Conservation (phyloP, 2,888 invertebrate species). For the Drymonia ruficornis region DNA sequence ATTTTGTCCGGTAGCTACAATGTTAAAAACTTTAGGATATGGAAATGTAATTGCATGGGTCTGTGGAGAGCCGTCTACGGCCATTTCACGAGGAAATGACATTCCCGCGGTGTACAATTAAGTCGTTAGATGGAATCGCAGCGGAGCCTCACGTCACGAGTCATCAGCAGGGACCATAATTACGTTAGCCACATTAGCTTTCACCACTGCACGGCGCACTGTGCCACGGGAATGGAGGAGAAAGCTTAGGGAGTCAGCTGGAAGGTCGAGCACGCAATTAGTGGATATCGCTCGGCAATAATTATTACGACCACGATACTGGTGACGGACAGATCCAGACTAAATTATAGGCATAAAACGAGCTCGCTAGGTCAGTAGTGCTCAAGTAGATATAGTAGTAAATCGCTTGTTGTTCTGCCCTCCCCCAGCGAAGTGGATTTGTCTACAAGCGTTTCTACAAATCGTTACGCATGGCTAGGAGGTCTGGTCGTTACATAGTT, state of each 20-base stretch:
- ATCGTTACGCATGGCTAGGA: too few species aligned
- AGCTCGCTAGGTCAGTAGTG: background rate
- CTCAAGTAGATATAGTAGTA: too few species aligned
- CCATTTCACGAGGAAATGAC: constrained; percentile 14
- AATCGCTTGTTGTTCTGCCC: background rate
- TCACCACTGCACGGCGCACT: constrained; percentile 16
- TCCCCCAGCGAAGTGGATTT: too few species aligned
- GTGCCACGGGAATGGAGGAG: constrained; percentile 9
- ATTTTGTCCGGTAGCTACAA: background rate
- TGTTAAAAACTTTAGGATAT: background rate
- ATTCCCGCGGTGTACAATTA: constrained; percentile 21
- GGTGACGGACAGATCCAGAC: background rate
- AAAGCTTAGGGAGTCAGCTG: constrained; percentile 9
- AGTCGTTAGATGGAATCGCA: constrained; percentile 16
- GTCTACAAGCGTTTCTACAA: too few species aligned
- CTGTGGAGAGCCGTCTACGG: background rate
- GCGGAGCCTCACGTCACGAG: constrained; percentile 3
- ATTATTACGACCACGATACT: background rate
- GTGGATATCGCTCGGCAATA: background rate
- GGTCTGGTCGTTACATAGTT: background rate
- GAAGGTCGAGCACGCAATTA: background rate
- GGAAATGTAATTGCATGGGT: constrained; percentile 6
- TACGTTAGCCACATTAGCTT: constrained; percentile 25
- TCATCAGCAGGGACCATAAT: constrained; percentile 22
- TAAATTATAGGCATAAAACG: background rate